Percentiles rank a stretch among this genome's conserved stretches.
phyloP scores from a whole-genome alignment of 2,797 vertebrate species.

The Meriones psammophilus region DNA sequence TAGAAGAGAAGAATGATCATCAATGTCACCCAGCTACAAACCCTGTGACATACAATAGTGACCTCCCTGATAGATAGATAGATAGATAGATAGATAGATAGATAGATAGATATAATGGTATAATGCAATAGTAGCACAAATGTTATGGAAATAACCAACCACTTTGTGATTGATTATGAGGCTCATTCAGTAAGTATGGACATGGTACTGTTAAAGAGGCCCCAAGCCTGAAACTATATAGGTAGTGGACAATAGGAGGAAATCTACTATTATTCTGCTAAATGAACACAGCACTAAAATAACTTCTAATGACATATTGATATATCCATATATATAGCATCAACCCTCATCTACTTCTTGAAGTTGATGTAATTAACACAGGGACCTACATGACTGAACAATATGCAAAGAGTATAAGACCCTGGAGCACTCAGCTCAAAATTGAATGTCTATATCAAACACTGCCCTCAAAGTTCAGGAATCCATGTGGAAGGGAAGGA shows the following conservation, averaged over 20 bases:
- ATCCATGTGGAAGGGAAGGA: background rate
- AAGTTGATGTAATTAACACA: background rate
- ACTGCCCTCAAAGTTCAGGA: no score
- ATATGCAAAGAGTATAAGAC: background rate
- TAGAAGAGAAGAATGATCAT: background rate
- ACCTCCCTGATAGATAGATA: background rate
- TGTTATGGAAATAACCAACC: background rate
- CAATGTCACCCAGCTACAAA: background rate
- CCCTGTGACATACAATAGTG: background rate
- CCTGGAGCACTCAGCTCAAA: background rate
- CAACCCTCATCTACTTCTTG: background rate
- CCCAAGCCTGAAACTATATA: background rate
- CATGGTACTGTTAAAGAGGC: background rate
- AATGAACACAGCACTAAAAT: background rate
- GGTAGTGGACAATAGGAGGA: background rate
- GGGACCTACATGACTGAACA: background rate
- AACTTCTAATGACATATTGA: background rate
- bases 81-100: background rate
- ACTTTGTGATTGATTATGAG: background rate
- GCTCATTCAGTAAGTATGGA: background rate
- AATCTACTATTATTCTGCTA: background rate
- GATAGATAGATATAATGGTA: background rate
- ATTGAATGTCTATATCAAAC: background rate
- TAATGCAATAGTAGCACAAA: background rate
- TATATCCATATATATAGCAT: background rate